A percentile compares a stretch with the other conserved stretches of the same genome.
These are phyloP conservation scores for Dendronephthya gigantea DNA, from an alignment of 64 coral and sea anemone genomes.

Conservation along the genomic window DNA sequence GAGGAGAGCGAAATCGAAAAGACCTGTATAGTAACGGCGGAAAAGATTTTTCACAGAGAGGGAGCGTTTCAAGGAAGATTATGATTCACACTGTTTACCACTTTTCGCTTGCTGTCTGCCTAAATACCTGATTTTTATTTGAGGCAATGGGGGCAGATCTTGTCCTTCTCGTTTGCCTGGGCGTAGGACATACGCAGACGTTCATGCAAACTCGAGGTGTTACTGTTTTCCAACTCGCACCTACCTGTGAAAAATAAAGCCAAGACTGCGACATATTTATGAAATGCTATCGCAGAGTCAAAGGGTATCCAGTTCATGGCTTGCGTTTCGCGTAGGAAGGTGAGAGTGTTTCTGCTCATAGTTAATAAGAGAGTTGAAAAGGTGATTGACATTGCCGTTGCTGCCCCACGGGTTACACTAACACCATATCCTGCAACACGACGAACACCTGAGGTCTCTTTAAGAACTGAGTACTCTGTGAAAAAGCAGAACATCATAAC, in stretches of 20 bases:
- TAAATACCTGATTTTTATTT: too few species aligned
- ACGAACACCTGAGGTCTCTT: neutral
- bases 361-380: neutral
- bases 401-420: neutral
- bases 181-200: too few species aligned
- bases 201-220: too few species aligned
- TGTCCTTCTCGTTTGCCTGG: too few species aligned
- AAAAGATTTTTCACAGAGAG: too few species aligned
- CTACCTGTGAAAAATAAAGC: conserved; percentile 4
- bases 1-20: too few species aligned
- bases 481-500: neutral
- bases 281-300: conserved; percentile 2
- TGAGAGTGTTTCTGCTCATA: neutral
- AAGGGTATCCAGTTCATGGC: neutral
- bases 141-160: too few species aligned
- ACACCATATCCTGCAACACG: neutral
- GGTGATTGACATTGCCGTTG: neutral
- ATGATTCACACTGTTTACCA: too few species aligned
- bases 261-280: conserved; percentile 7
- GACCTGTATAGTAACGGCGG: too few species aligned
- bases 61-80: too few species aligned
- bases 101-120: too few species aligned
- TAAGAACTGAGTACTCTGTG: neutral
- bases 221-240: neutral
- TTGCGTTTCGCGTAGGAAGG: neutral